A percentile compares a stretch with the other conserved stretches of the same genome.
Conservation (phyloP, 2,888 invertebrate genomes). For the Lottia scabra region DNA sequence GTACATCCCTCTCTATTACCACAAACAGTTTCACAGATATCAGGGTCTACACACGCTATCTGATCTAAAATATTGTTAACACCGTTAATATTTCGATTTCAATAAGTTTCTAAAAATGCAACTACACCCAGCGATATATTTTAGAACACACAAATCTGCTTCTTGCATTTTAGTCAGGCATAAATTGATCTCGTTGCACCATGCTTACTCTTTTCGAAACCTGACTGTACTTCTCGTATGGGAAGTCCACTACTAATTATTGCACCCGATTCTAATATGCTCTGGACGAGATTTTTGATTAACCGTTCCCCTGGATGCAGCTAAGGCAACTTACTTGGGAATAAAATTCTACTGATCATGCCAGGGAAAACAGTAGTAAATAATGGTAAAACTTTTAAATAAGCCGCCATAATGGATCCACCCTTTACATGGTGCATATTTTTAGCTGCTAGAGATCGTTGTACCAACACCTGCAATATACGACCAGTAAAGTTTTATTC, state of each 20-base stretch:
- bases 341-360: slow-evolving; percentile 61
- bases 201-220: too few relatives aligned
- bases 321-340: slow-evolving; percentile 54
- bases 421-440: slow-evolving; percentile 72
- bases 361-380: slow-evolving; percentile 68
- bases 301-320: too few relatives aligned
- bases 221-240: too few relatives aligned
- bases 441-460: slow-evolving; percentile 70
- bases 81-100: not conserved
- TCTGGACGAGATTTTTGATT: too few relatives aligned
- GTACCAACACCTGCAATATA: slow-evolving; percentile 69
- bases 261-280: too few relatives aligned
- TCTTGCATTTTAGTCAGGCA: too few relatives aligned
- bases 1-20: slow-evolving; percentile 70
- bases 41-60: slow-evolving; percentile 70
- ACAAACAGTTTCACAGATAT: slow-evolving; percentile 69
- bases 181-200: too few relatives aligned
- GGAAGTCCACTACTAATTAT: too few relatives aligned
- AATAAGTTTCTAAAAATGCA: too few relatives aligned
- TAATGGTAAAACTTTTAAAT: slow-evolving; percentile 71
- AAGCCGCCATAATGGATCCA: slow-evolving; percentile 71
- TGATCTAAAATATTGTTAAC: slow-evolving; percentile 58
- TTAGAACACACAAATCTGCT: too few relatives aligned
- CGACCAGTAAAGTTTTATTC: too few relatives aligned
- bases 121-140: too few relatives aligned